Conservation (phyloP, 1,140 invertebrate species). For the Whitmania pigra region DNA sequence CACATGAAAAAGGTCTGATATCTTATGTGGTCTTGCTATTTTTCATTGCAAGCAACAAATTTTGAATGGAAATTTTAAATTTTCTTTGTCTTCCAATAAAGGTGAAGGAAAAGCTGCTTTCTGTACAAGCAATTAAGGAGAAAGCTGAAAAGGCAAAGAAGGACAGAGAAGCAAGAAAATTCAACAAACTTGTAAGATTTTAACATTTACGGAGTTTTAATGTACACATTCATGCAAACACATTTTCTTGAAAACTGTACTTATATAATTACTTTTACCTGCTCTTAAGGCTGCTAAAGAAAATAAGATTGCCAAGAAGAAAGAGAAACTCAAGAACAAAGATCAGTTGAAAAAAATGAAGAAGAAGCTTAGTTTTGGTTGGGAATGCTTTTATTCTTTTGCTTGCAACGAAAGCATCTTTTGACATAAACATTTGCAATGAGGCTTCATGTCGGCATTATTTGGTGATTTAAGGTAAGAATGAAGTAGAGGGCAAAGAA, state of each 20-base stretch:
- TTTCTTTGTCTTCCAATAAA: slow-evolving; percentile 27
- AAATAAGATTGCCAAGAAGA: slow-evolving; percentile 21
- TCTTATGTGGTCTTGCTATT: too few relatives aligned
- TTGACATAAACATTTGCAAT: too few relatives aligned
- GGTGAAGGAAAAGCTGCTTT: slow-evolving; percentile 67
- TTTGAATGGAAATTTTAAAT: too few relatives aligned
- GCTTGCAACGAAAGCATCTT: too few relatives aligned
- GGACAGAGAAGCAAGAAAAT: slow-evolving; percentile 75
- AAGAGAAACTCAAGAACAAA: slow-evolving; percentile 18
- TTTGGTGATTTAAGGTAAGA: background rate
- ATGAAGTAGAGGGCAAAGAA: background rate
- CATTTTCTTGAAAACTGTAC: background rate
- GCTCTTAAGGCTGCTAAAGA: slow-evolving; percentile 12
- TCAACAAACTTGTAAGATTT: slow-evolving; percentile 63
- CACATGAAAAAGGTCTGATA: slow-evolving; percentile 80
- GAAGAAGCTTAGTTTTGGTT: slow-evolving; percentile 31
- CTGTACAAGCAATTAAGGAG: slow-evolving; percentile 68
- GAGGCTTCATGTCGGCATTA: background rate
- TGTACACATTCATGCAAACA: too few relatives aligned
- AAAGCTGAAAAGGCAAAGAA: slow-evolving; percentile 76
- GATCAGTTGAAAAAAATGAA: slow-evolving; percentile 29
- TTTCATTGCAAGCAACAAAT: too few relatives aligned
- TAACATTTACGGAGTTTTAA: background rate
- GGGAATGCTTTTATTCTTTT: background rate
- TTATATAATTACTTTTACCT: background rate